These are phyloP conservation scores for Irena cyanogastra DNA, from an alignment of 2,113 vertebrate genomes.

Conservation along the genomic window DNA sequence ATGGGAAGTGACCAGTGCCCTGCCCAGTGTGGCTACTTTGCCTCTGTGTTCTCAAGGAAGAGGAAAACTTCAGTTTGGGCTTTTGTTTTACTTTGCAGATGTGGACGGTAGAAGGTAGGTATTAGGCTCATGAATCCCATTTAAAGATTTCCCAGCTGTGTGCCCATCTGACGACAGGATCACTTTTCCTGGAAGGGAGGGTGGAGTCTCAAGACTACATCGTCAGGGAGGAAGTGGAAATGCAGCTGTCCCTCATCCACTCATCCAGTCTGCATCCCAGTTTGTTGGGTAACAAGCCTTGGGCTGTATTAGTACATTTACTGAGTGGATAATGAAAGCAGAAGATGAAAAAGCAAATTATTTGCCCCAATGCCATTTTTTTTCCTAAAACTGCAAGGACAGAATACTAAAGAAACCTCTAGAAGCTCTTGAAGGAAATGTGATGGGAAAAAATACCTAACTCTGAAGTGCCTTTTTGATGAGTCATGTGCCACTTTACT, in stretches of 20 bases:
- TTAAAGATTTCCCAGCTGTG: background rate
- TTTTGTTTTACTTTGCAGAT: background rate
- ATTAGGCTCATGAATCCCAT: background rate
- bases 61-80: background rate
- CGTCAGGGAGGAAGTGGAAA: background rate
- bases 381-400: background rate
- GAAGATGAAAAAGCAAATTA: background rate
- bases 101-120: background rate
- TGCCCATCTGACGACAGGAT: background rate
- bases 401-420: background rate
- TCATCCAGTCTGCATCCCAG: background rate
- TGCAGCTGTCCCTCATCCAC: background rate
- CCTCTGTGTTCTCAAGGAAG: background rate
- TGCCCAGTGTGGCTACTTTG: background rate
- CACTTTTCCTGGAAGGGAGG: background rate
- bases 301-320: fast-evolving
- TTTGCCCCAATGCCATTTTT: background rate
- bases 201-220: background rate
- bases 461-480: slow-evolving; percentile 7
- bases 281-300: background rate
- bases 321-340: background rate
- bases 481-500: slow-evolving; percentile 16
- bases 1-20: background rate
- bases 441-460: background rate
- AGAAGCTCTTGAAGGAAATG: slow-evolving; percentile 22